phyloP scores from a whole-genome alignment of 2,888 invertebrate genomes.

The Pyrrhosoma nymphula region DNA sequence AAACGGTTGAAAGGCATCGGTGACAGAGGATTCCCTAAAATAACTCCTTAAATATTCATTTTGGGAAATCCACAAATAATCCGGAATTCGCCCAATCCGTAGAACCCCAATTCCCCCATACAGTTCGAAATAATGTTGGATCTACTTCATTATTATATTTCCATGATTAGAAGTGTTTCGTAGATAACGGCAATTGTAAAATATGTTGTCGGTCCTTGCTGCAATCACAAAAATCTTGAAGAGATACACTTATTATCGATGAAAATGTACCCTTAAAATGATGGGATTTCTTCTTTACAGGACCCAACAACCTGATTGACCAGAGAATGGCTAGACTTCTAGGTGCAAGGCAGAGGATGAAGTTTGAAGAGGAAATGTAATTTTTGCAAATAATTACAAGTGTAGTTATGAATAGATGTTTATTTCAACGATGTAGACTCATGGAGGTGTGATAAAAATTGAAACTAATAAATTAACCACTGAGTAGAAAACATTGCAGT shows the following conservation, averaged over 20 bases:
- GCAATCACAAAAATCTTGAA: not conserved
- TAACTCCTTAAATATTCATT: too few species aligned
- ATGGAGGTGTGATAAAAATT: not conserved
- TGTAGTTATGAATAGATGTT: not conserved
- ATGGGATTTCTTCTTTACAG: not conserved
- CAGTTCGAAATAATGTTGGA: too few species aligned
- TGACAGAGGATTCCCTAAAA: too few species aligned
- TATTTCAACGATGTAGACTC: not conserved
- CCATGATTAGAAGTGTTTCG: too few species aligned
- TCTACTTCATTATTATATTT: too few species aligned
- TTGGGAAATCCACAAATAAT: too few species aligned
- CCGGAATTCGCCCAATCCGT: too few species aligned
- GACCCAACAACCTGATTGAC: conserved; percentile 9
- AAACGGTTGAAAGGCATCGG: too few species aligned
- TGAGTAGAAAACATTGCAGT: not conserved
- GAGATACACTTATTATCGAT: too few species aligned
- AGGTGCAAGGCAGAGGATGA: not conserved
- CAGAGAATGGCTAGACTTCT: conserved; percentile 53
- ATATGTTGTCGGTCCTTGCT: not conserved
- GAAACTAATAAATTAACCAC: not conserved
- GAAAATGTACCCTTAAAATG: not conserved
- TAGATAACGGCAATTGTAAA: not conserved
- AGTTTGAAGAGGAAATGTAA: not conserved
- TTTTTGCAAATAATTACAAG: not conserved
- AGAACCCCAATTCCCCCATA: too few species aligned